phyloP scores from a whole-genome alignment of 2,888 invertebrate genomes.

The Synergus japonicus region DNA sequence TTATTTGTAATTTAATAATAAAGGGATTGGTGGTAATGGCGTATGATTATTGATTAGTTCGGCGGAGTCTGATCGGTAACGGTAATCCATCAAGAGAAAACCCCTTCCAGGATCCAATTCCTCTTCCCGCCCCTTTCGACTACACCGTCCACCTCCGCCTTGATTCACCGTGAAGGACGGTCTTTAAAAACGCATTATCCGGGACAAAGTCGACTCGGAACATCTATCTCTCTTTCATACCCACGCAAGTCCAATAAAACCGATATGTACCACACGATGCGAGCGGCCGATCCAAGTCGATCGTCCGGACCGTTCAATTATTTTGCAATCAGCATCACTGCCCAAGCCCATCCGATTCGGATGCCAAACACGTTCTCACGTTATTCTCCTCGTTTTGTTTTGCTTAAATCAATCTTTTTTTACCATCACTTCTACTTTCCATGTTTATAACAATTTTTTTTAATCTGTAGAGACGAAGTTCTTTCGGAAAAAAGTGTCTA shows the following conservation, averaged over 20 bases:
- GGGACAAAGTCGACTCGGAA: slow-evolving; percentile 52
- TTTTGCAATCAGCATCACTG: slow-evolving; percentile 73
- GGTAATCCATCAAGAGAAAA: slow-evolving; percentile 75
- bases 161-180: slow-evolving; percentile 67
- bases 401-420: slow-evolving; percentile 21
- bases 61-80: slow-evolving; percentile 73
- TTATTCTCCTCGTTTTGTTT: slow-evolving; percentile 51
- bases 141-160: slow-evolving; percentile 54
- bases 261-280: slow-evolving; percentile 67
- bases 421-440: background rate
- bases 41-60: slow-evolving; percentile 77
- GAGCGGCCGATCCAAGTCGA: slow-evolving; percentile 67
- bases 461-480: too few relatives aligned
- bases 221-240: slow-evolving; percentile 53
- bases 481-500: too few relatives aligned
- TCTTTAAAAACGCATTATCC: slow-evolving; percentile 77
- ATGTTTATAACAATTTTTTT: too few relatives aligned
- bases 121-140: slow-evolving; percentile 58
- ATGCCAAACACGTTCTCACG: slow-evolving; percentile 51
- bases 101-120: slow-evolving; percentile 56
- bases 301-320: slow-evolving; percentile 76
- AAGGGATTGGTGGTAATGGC: slow-evolving; percentile 67
- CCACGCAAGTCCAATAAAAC: slow-evolving; percentile 70
- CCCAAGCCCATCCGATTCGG: slow-evolving; percentile 48
- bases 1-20: background rate